Percentiles rank a stretch among this genome's conserved stretches.
Conservation (phyloP, 2,797 vertebrate species). For the Neomorphus geoffroyi region DNA sequence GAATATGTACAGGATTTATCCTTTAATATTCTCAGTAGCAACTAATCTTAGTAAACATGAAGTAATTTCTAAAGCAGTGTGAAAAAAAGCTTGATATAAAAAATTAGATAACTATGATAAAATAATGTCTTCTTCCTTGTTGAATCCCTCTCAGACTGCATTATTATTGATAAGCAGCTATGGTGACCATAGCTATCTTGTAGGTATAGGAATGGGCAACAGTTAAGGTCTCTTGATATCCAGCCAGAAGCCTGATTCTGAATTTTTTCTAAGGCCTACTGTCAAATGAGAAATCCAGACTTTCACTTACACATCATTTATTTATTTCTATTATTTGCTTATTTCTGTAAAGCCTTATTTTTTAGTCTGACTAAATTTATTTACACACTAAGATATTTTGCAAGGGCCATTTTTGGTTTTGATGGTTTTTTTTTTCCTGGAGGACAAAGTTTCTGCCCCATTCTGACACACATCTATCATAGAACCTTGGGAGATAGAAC, state of each 20-base stretch:
- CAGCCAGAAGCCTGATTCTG: background rate
- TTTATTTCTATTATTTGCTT: background rate
- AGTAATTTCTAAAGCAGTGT: background rate
- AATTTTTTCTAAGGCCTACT: background rate
- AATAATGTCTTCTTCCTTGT: background rate
- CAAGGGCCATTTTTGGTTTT: fast-evolving
- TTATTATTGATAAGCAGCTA: background rate
- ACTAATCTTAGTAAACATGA: background rate
- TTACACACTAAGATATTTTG: background rate
- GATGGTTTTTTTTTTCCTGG: background rate
- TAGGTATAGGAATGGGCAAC: background rate
- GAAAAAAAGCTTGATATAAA: background rate
- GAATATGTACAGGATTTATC: background rate
- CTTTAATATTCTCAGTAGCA: background rate
- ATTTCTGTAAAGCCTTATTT: background rate
- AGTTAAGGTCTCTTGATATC: background rate
- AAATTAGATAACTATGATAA: background rate
- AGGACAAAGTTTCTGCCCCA: background rate
- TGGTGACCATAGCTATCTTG: fast-evolving
- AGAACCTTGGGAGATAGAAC: background rate
- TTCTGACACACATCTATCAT: background rate
- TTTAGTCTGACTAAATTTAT: background rate
- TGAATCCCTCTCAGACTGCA: background rate
- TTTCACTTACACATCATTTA: background rate
- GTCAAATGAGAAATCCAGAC: background rate